Evolutionary conservation across 2,888 invertebrate genomes (phyloP).

Genomic region (Pasiphila rectangulata): DNA sequence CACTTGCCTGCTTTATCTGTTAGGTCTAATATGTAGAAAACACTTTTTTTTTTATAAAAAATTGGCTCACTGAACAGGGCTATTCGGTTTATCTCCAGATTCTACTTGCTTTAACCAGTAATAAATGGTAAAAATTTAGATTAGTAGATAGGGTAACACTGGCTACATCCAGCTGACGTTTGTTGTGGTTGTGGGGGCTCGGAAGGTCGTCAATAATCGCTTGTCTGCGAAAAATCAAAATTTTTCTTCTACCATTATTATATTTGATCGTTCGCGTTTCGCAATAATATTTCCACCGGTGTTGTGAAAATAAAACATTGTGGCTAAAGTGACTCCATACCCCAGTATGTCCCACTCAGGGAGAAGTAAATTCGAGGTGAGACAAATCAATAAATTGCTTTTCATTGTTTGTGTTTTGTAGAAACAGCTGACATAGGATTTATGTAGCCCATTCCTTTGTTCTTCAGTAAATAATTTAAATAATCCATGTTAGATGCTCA

Average conservation of each 20-base stretch:
- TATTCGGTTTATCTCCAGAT: too few relatives aligned
- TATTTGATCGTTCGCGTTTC: constrained; percentile 51
- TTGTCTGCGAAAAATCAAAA: constrained; percentile 48
- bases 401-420: constrained; percentile 74
- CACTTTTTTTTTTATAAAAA: too few relatives aligned
- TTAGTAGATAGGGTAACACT: constrained; percentile 32
- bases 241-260: constrained; percentile 57
- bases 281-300: constrained; percentile 35
- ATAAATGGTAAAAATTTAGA: neutral
- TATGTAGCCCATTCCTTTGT: constrained; percentile 25
- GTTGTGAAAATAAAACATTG: constrained; percentile 57
- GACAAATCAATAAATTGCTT: constrained; percentile 45
- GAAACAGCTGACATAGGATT: constrained; percentile 80
- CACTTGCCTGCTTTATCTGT: too few relatives aligned
- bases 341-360: constrained; percentile 83
- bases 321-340: constrained; percentile 76
- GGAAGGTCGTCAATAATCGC: constrained; percentile 25
- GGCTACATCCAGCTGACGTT: constrained; percentile 39
- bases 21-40: too few relatives aligned
- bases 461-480: constrained; percentile 4
- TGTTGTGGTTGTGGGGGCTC: constrained; percentile 1
- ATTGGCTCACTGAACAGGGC: too few relatives aligned
- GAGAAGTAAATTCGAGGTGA: constrained; percentile 84
- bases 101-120: too few relatives aligned
- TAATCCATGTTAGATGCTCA: constrained; percentile 6